These are phyloP conservation scores for Drosophila peninsularis DNA, from an alignment of 2,888 invertebrate species.

Conservation along the genomic window DNA sequence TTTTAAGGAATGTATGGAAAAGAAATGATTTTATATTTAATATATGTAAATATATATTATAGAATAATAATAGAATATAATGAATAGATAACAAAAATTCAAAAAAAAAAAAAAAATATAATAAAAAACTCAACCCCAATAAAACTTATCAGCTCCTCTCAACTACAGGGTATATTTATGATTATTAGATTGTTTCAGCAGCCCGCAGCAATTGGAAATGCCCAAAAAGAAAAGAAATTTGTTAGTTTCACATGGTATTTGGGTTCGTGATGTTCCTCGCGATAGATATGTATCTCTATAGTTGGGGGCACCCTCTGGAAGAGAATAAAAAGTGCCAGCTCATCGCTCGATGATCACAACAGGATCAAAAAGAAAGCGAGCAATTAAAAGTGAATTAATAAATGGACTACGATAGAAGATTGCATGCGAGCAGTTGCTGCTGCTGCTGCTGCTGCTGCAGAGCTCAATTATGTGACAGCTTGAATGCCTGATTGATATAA, in stretches of 20 bases:
- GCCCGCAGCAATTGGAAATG: constrained; percentile 49
- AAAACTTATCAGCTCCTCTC: neutral
- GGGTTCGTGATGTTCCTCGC: constrained; percentile 46
- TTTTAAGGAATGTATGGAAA: neutral
- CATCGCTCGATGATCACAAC: constrained; percentile 47
- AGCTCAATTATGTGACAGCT: constrained; percentile 45
- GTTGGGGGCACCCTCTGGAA: constrained; percentile 13
- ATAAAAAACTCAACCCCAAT: no score
- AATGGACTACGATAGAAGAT: constrained; percentile 29
- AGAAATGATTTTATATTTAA: no score
- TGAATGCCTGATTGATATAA: constrained; percentile 54
- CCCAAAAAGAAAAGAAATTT: constrained; percentile 38
- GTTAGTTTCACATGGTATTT: constrained; percentile 49
- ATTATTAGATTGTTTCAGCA: constrained; percentile 35
- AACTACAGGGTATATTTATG: constrained; percentile 45
- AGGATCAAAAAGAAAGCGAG: constrained; percentile 38
- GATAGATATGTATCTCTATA: constrained; percentile 40
- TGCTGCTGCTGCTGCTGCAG: neutral
- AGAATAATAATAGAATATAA: no score
- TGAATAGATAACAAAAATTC: no score
- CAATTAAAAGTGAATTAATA: constrained; percentile 79
- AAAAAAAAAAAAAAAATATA: no score
- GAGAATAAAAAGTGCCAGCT: constrained; percentile 39
- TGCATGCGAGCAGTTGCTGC: constrained; percentile 11
- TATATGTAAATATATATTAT: no score